Conservation (phyloP, 2,113 vertebrate genomes). For the Apteryx mantelli region DNA sequence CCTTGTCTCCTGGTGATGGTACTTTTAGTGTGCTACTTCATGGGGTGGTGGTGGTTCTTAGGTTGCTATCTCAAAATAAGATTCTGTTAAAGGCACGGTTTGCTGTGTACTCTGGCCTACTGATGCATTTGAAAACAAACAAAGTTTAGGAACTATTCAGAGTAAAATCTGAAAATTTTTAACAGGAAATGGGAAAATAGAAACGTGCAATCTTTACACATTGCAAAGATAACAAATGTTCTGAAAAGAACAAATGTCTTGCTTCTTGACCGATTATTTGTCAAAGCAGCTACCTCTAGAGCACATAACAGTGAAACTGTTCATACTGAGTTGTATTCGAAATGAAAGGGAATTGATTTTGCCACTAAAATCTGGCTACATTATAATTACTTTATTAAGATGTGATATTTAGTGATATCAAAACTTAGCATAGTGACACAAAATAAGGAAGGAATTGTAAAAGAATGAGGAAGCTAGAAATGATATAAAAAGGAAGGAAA, state of each 20-base stretch:
- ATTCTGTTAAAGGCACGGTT: neutral
- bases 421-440: neutral
- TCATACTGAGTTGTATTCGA: neutral
- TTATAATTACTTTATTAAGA: neutral
- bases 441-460: neutral
- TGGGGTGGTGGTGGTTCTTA: neutral
- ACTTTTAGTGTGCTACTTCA: neutral
- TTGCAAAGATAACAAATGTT: neutral
- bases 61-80: neutral
- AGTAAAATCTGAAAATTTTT: neutral
- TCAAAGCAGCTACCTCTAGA: neutral
- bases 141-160: neutral
- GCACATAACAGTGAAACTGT: neutral
- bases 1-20: neutral
- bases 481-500: conserved; percentile 43
- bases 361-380: neutral
- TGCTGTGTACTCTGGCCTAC: neutral
- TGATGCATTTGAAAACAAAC: neutral
- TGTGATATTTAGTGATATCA: neutral
- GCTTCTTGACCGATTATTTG: neutral
- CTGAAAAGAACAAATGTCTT: neutral
- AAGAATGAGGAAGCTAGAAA: conserved; percentile 12
- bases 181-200: neutral
- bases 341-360: neutral
- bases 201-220: neutral